A percentile compares a stretch with the other conserved stretches of the same genome.
Conservation (phyloP, 2,888 invertebrate genomes). For the Drosophila putrida region DNA sequence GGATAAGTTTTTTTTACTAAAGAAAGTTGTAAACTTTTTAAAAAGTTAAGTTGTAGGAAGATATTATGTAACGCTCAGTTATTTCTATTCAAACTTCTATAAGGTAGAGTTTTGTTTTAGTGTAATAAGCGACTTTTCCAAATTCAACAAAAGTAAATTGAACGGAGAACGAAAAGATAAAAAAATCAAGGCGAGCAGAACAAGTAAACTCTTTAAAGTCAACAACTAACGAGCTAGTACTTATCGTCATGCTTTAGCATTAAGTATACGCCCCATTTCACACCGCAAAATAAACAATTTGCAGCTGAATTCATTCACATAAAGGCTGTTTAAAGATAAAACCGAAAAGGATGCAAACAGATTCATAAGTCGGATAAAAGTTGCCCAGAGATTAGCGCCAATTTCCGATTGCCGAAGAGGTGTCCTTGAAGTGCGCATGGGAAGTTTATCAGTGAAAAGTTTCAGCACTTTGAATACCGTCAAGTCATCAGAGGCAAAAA, state of each 20-base stretch:
- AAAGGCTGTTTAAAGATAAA: neutral
- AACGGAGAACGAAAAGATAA: too few species aligned
- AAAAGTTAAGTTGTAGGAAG: too few species aligned
- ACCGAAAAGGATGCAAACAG: neutral
- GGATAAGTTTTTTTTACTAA: too few species aligned
- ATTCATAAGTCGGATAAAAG: constrained; percentile 26
- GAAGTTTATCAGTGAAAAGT: constrained; percentile 18
- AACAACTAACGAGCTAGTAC: neutral
- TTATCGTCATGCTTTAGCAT: neutral
- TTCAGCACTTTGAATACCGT: constrained; percentile 23
- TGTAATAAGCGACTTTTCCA: too few species aligned
- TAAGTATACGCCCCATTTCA: constrained; percentile 40
- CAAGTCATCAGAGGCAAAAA: constrained; percentile 44
- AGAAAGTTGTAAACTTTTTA: too few species aligned
- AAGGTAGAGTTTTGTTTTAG: too few species aligned
- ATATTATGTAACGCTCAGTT: too few species aligned
- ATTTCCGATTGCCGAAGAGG: constrained; percentile 41
- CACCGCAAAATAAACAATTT: constrained; percentile 8
- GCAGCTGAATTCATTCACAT: constrained; percentile 6
- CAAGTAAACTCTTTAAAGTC: neutral
- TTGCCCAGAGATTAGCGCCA: constrained; percentile 53
- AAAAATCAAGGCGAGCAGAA: neutral
- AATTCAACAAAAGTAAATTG: too few species aligned
- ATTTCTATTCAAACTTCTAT: too few species aligned
- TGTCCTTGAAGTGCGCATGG: constrained; percentile 4